phyloP scores from a whole-genome alignment of 2,888 invertebrate genomes.

The Melipona bicolor region DNA sequence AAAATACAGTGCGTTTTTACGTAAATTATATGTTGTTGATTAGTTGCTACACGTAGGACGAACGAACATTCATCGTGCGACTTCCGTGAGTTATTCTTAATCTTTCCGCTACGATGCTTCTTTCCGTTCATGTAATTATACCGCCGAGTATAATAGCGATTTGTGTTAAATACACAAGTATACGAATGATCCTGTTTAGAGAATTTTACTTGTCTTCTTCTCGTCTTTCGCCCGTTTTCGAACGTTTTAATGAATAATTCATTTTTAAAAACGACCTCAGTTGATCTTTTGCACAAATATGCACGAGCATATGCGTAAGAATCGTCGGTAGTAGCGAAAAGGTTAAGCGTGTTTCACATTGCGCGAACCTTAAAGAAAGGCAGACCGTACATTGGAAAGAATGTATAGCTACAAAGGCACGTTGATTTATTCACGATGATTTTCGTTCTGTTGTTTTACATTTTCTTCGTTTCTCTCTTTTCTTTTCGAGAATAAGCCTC shows the following conservation, averaged over 20 bases:
- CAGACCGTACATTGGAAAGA: background rate
- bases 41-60: slow-evolving; percentile 67
- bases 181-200: background rate
- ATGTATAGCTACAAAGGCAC: background rate
- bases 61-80: slow-evolving; percentile 35
- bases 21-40: slow-evolving; percentile 74
- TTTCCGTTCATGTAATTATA: background rate
- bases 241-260: no score
- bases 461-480: slow-evolving; percentile 21
- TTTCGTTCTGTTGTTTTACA: slow-evolving; percentile 22
- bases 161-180: background rate
- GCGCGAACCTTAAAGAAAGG: background rate
- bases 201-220: background rate
- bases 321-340: background rate
- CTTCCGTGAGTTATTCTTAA: background rate
- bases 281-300: background rate
- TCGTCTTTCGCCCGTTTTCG: background rate
- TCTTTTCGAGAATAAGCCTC: slow-evolving; percentile 29
- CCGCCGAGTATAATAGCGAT: no score
- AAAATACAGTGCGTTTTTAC: slow-evolving; percentile 39
- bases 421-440: slow-evolving; percentile 25
- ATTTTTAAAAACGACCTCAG: no score
- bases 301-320: background rate
- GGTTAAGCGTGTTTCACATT: background rate
- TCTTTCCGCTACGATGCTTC: background rate